These are phyloP conservation scores for Drosophila seguyi DNA, from an alignment of 1,140 invertebrate species.

Conservation along the genomic window DNA sequence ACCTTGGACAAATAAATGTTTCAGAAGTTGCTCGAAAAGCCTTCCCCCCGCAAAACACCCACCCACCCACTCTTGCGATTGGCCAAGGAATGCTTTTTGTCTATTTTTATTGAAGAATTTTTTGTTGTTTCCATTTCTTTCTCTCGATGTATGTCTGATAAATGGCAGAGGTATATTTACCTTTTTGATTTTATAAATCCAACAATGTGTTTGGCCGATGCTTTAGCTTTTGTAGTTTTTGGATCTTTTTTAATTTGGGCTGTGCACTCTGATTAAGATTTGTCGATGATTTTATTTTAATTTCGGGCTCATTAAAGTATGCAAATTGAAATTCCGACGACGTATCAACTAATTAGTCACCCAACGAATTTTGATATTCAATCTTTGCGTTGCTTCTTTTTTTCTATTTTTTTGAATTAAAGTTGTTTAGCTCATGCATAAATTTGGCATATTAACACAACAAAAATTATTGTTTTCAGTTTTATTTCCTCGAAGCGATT, in stretches of 20 bases:
- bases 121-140: slow-evolving; percentile 8
- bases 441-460: slow-evolving; percentile 64
- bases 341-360: slow-evolving; percentile 71
- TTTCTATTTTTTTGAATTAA: slow-evolving; percentile 56
- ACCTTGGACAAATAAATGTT: slow-evolving; percentile 74
- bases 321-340: slow-evolving; percentile 70
- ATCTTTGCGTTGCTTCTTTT: slow-evolving; percentile 16
- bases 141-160: slow-evolving; percentile 23
- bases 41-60: not conserved
- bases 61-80: slow-evolving; percentile 2
- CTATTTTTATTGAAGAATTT: slow-evolving; percentile 69
- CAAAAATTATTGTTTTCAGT: slow-evolving; percentile 56
- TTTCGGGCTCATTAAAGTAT: slow-evolving; percentile 59
- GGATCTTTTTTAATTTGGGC: slow-evolving; percentile 14
- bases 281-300: slow-evolving; percentile 55
- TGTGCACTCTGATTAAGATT: slow-evolving; percentile 57
- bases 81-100: slow-evolving; percentile 54
- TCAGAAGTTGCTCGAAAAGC: slow-evolving; percentile 40
- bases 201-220: slow-evolving; percentile 45
- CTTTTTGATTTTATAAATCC: slow-evolving; percentile 82
- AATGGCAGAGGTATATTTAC: slow-evolving; percentile 63
- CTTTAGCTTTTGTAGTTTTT: slow-evolving; percentile 27
- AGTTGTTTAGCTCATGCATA: slow-evolving; percentile 70
- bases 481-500: slow-evolving; percentile 56
- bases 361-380: slow-evolving; percentile 44